These are phyloP conservation scores for Marmota monax DNA, from an alignment of 2,113 vertebrate species.

Conservation along the genomic window DNA sequence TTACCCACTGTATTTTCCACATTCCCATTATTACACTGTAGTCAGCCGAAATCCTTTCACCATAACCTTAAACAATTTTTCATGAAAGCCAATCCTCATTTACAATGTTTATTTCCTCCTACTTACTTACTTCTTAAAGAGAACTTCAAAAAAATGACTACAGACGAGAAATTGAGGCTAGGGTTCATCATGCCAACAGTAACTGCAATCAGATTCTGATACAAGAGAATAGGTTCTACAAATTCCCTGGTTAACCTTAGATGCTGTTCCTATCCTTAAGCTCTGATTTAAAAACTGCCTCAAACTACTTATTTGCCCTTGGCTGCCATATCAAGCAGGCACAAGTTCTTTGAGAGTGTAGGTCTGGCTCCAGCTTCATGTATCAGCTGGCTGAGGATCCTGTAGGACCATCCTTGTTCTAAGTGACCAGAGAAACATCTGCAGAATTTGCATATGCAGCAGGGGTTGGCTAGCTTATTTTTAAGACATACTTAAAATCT, in stretches of 20 bases:
- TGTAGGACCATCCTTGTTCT: neutral
- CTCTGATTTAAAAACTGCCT: neutral
- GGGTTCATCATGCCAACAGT: neutral
- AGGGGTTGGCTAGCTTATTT: neutral
- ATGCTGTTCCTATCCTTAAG: neutral
- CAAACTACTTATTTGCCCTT: neutral
- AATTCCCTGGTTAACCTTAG: neutral
- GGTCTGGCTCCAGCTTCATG: neutral
- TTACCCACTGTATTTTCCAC: slow-evolving; percentile 77
- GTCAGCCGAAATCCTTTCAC: slow-evolving; percentile 73
- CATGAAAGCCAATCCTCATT: slow-evolving; percentile 71
- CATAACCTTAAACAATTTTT: slow-evolving; percentile 64
- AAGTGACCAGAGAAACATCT: neutral
- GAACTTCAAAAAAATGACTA: slow-evolving; percentile 50
- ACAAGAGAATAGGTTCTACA: neutral
- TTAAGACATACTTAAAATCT: neutral
- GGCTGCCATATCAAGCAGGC: neutral
- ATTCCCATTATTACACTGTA: slow-evolving; percentile 72
- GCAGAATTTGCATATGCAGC: neutral
- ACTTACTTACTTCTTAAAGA: slow-evolving; percentile 21
- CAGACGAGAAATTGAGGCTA: slow-evolving; percentile 2
- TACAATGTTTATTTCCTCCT: slow-evolving; percentile 69
- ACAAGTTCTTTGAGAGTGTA: neutral
- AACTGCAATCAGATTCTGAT: slow-evolving; percentile 4
- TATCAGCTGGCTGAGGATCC: neutral